These are phyloP conservation scores for Enteromius paludinosus DNA, from an alignment of 2,797 vertebrate species.

Conservation along the genomic window DNA sequence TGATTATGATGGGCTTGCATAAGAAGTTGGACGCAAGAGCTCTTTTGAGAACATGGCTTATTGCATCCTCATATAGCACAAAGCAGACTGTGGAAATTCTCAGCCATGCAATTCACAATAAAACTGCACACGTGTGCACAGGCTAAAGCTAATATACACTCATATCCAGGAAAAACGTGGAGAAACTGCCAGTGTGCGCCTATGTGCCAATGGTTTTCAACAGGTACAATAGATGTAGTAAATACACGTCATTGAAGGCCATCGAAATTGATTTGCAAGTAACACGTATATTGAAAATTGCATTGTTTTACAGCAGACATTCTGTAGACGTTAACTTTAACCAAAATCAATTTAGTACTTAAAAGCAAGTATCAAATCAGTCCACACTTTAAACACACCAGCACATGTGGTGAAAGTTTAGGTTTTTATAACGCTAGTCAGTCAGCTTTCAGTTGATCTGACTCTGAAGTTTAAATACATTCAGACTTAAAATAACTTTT, in stretches of 20 bases:
- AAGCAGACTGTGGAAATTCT: constrained; percentile 32
- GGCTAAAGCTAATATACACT: not conserved
- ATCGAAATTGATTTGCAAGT: not conserved
- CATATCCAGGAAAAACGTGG: not conserved
- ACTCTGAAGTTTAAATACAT: constrained; percentile 38
- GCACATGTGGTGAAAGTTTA: constrained; percentile 26
- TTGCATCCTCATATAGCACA: constrained; percentile 25
- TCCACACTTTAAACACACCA: constrained; percentile 15
- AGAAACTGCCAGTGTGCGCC: not conserved
- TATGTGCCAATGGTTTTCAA: constrained; percentile 14
- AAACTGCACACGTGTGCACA: constrained; percentile 17
- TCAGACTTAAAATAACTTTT: constrained; percentile 42
- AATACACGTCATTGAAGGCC: not conserved
- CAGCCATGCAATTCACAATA: constrained; percentile 33
- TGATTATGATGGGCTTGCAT: constrained; percentile 42
- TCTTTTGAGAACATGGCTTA: constrained; percentile 27
- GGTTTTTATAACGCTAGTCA: not conserved
- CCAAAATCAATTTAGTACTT: not conserved
- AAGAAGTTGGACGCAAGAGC: constrained; percentile 16
- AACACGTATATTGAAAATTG: not conserved
- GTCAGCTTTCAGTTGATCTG: constrained; percentile 34
- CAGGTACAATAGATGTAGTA: not conserved
- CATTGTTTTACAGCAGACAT: not conserved
- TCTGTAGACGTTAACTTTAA: not conserved
- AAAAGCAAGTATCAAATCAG: not conserved